These are phyloP conservation scores for Silurus asotus DNA, from an alignment of 2,113 vertebrate genomes.

Conservation along the genomic window DNA sequence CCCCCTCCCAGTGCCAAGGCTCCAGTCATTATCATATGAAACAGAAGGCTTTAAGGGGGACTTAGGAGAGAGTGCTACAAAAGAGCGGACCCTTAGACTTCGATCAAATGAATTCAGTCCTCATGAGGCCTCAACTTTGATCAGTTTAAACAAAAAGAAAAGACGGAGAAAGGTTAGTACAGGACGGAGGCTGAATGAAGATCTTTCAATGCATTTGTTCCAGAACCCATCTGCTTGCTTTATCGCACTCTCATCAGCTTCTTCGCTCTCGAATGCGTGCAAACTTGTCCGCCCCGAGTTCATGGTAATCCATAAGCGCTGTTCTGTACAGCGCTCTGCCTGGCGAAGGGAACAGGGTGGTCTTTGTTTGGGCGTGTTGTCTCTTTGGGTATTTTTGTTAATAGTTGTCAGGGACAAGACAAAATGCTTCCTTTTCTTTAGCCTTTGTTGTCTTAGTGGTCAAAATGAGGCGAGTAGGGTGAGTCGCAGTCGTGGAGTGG, in stretches of 20 bases:
- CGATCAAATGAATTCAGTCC: conserved; percentile 50
- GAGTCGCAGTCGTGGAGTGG: conserved; percentile 53
- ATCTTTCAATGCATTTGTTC: conserved; percentile 51
- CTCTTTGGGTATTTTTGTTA: conserved; percentile 61
- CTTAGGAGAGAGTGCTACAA: conserved; percentile 6
- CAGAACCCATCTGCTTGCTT: conserved; percentile 53
- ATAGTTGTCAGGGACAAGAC: conserved; percentile 46
- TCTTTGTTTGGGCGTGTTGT: conserved; percentile 68
- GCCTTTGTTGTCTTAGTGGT: conserved; percentile 60
- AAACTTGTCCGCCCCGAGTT: conserved; percentile 70
- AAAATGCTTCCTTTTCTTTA: conserved; percentile 52
- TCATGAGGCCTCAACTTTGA: conserved; percentile 70
- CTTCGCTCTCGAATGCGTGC: conserved; percentile 62
- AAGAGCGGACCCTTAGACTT: conserved; percentile 26
- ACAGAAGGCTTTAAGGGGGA: conserved; percentile 4
- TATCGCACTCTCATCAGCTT: conserved; percentile 34
- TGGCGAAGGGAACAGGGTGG: conserved; percentile 73
- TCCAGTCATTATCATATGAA: conserved; percentile 55
- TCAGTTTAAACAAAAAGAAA: conserved; percentile 62
- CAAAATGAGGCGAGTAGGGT: conserved; percentile 40
- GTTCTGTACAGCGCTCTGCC: conserved; percentile 53
- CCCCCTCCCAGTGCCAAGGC: conserved; percentile 40
- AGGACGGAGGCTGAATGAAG: conserved; percentile 24
- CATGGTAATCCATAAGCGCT: conserved; percentile 68
- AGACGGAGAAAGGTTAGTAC: conserved; percentile 41